Evolutionary conservation across 2,113 vertebrate genomes (phyloP), one percentile per base, ranked within the genome.

Genomic region (Oophaga pumilio): DNA sequence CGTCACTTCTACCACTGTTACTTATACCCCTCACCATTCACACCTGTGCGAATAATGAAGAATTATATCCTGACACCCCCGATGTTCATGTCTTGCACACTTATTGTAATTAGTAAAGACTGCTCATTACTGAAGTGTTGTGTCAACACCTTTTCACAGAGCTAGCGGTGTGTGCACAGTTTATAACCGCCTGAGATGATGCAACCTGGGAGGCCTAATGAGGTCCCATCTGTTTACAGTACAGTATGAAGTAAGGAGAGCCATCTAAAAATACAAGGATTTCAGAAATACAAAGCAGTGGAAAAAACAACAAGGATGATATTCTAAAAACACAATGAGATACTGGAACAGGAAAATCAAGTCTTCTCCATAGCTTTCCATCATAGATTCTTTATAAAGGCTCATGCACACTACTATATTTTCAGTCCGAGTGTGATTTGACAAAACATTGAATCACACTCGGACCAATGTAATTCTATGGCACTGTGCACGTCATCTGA

Each of bases 241-340:
- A 59, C 57, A 82, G 22, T 52, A 53, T 22, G 43, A 33, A 24
- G 11, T 14, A n/a, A 43, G 26, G 24, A 20, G 22, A 62, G n/a
- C 24, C 7, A 24, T 24, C 8, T 62, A 82, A 82, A 66, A 22
- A 52, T 49, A 49, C 43, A 18, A 43, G n/a, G 14, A 64, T 64
- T 50, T 49, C 80, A 68, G 43, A 62, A 64, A 66, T 13, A 68
- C 9, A 6, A 43, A 68, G 80, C 79, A 50, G 12, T 82, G n/a
- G 80, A 10, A n/a, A 84, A 66, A 22, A 71, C 71, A 83, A 71
- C 14, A 84, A 56, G 13, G 33, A 8, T 28, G 15, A 20, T 49
- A 62, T 76, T 85, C 66, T 69, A 53, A 52, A 33, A 68, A 49
- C 66, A 84, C 66, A 71, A 84, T 59, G 26, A 57, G n/a, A 84